Percentiles rank a stretch among this genome's conserved stretches.
Evolutionary conservation across 2,113 vertebrate species (phyloP).

Genomic region (Misgurnus anguillicaudatus): DNA sequence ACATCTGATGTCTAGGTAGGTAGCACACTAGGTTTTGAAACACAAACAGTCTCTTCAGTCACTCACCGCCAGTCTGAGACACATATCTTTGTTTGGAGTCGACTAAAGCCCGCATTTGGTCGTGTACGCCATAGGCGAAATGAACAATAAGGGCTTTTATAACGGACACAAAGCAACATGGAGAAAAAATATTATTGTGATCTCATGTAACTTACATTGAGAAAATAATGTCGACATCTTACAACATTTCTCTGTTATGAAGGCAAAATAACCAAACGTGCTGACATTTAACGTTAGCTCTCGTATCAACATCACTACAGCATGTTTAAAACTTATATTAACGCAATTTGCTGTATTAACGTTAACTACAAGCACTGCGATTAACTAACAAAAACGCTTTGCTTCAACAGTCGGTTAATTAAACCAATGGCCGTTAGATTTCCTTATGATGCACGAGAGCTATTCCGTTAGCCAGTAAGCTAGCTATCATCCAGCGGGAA

Average conservation of each 20-base stretch:
- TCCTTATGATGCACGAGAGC: not conserved
- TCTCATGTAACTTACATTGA: not conserved
- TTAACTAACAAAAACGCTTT: not conserved
- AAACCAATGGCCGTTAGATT: not conserved
- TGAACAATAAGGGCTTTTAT: conserved; percentile 7
- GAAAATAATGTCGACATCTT: not conserved
- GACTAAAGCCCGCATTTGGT: conserved; percentile 80
- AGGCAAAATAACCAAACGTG: not conserved
- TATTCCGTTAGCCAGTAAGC: conserved; percentile 34
- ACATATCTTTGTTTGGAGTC: conserved; percentile 85
- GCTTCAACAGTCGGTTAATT: not conserved
- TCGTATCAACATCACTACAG: not conserved
- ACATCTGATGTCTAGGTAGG: conserved; percentile 33
- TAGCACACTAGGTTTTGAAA: conserved; percentile 27
- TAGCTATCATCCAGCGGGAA: conserved; percentile 34
- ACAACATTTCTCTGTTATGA: not conserved
- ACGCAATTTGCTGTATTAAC: not conserved
- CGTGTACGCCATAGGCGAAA: conserved; percentile 69
- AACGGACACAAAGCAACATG: conserved; percentile 24
- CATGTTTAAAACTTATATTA: not conserved
- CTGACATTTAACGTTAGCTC: not conserved
- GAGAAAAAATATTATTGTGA: not conserved
- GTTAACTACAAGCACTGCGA: not conserved
- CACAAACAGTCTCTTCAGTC: conserved; percentile 64
- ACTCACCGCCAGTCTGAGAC: conserved; percentile 90